Percentiles rank a stretch among this genome's conserved stretches.
These are phyloP conservation scores for silkworm (Bombyx mori) DNA, from an alignment of 1,140 invertebrate species.

Conservation along the genomic window DNA sequence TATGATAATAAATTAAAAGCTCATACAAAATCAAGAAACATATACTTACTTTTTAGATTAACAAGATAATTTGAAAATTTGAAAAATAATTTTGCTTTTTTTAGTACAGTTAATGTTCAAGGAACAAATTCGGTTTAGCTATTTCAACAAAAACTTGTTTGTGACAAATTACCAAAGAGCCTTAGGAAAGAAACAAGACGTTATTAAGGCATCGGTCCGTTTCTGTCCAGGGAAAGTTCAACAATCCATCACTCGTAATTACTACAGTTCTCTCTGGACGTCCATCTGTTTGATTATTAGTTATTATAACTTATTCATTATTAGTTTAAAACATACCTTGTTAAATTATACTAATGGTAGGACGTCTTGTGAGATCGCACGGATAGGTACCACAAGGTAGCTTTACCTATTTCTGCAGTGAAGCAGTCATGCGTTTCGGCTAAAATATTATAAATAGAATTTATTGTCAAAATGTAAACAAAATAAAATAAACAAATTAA, in stretches of 20 bases:
- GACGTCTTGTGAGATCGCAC: no score
- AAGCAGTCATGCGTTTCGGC: no score
- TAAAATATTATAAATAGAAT: no score
- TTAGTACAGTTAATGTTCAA: no score
- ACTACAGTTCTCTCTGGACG: constrained; percentile 31
- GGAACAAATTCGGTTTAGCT: no score
- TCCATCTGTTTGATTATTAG: constrained; percentile 46
- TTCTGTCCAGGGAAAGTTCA: constrained; percentile 39
- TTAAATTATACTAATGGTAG: not conserved
- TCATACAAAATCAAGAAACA: no score
- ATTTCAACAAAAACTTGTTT: not conserved
- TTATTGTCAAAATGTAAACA: not conserved
- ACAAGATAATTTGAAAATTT: no score
- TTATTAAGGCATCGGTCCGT: constrained; percentile 47
- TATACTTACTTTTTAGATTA: no score
- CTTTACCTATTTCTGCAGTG: not conserved
- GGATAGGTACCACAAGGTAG: no score
- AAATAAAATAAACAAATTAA: no score
- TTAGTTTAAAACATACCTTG: constrained; percentile 9
- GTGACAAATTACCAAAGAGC: constrained; percentile 40
- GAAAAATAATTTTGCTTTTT: no score
- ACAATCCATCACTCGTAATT: constrained; percentile 55
- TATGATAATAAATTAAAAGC: no score
- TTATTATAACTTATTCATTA: constrained; percentile 24
- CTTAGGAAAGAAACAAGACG: constrained; percentile 39